phyloP scores from a whole-genome alignment of 2,113 vertebrate genomes.

The Tetrax tetrax region DNA sequence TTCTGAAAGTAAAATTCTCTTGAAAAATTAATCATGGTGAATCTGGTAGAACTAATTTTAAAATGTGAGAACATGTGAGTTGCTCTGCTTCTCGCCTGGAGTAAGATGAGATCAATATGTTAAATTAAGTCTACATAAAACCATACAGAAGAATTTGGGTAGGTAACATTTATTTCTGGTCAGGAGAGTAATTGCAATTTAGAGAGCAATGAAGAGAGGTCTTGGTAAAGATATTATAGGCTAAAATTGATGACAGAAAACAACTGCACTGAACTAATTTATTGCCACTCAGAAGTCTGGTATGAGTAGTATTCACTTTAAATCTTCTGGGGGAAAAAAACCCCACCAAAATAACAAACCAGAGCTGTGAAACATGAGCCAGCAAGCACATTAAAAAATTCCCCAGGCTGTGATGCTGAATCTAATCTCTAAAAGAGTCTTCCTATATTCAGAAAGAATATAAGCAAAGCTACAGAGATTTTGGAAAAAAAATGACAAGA shows the following conservation, averaged over 20 bases:
- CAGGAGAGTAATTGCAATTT: not conserved
- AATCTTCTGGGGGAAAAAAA: not conserved
- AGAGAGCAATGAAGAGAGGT: not conserved
- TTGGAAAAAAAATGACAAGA: not conserved
- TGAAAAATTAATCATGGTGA: constrained; percentile 56
- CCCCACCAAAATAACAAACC: not conserved
- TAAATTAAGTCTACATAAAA: constrained; percentile 55
- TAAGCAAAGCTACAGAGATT: not conserved
- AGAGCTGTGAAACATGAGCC: not conserved
- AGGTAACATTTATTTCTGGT: not conserved
- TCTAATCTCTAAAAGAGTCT: not conserved
- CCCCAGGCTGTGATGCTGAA: not conserved
- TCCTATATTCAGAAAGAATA: not conserved
- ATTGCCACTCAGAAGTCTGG: not conserved
- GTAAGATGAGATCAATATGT: constrained; percentile 43
- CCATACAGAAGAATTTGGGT: constrained; percentile 26
- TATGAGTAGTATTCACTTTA: not conserved
- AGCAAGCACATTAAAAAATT: not conserved
- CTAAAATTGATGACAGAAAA: constrained; percentile 15
- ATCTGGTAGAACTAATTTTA: constrained; percentile 63
- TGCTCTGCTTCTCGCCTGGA: constrained; percentile 49
- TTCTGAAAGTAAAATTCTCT: constrained; percentile 49
- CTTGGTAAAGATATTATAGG: not conserved
- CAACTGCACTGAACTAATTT: not conserved
- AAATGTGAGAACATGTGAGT: constrained; percentile 39